phyloP scores from a whole-genome alignment of 2,113 vertebrate genomes.

The Ellobius talpinus region DNA sequence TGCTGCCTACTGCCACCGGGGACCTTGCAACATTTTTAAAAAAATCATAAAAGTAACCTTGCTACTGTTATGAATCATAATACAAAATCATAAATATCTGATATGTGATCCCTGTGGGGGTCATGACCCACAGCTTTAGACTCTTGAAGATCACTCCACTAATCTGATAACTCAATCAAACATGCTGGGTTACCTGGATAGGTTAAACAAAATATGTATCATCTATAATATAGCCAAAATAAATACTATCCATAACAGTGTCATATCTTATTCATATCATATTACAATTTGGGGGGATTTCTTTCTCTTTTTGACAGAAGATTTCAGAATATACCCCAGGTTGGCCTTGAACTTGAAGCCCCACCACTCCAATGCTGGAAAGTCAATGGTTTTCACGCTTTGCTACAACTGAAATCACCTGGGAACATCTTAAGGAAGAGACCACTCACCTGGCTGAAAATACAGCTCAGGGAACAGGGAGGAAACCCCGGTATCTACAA shows the following conservation, averaged over 20 bases:
- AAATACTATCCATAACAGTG: neutral
- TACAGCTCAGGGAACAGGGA: neutral
- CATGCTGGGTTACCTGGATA: neutral
- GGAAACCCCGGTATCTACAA: neutral
- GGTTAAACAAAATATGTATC: slow-evolving; percentile 2
- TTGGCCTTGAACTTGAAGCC: neutral
- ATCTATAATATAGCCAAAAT: neutral
- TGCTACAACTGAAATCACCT: slow-evolving; percentile 24
- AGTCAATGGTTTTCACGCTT: neutral
- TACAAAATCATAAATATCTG: neutral
- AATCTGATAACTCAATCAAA: slow-evolving; percentile 48
- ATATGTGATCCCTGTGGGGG: neutral
- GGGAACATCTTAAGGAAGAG: neutral
- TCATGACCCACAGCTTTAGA: neutral
- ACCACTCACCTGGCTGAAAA: no score
- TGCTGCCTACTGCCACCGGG: no score
- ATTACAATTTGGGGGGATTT: neutral
- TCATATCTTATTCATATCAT: slow-evolving; percentile 5
- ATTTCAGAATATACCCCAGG: no score
- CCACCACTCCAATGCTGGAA: neutral
- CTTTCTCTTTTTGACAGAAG: neutral
- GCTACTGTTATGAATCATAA: neutral
- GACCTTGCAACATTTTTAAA: no score
- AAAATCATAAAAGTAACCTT: no score
- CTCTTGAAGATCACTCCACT: neutral